Conservation (phyloP, 2,113 vertebrate genomes). For the Philantomba maxwellii region DNA sequence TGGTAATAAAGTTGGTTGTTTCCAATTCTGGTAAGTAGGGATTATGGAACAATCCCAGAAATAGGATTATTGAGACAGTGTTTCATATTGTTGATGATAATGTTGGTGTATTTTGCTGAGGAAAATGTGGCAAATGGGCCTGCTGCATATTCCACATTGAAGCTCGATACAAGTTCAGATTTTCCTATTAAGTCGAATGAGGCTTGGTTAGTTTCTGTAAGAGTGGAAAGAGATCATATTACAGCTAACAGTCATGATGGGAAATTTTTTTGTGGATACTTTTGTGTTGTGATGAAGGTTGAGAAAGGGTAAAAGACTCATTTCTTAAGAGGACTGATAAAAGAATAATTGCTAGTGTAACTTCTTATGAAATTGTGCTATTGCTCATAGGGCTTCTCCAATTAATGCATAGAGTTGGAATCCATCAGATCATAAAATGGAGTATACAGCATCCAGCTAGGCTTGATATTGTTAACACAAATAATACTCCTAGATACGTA, state of each 20-base stretch:
- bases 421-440: not conserved
- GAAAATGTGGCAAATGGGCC: not conserved
- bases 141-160: not conserved
- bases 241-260: rapidly evolving
- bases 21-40: not conserved
- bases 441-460: not conserved
- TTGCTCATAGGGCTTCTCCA: rapidly evolving
- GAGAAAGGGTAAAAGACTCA: rapidly evolving
- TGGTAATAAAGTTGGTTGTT: not conserved
- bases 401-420: rapidly evolving
- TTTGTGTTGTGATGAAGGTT: rapidly evolving
- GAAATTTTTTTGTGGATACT: rapidly evolving
- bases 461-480: not conserved
- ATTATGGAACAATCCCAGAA: rapidly evolving
- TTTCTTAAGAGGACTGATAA: not conserved
- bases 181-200: not conserved
- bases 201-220: rapidly evolving
- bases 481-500: rapidly evolving
- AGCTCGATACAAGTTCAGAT: not conserved
- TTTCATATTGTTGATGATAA: not conserved
- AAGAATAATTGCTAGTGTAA: not conserved
- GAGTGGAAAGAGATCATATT: not conserved
- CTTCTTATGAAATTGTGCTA: not conserved
- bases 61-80: rapidly evolving
- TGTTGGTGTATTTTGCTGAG: not conserved